Base-by-base conservation (phyloP, 1,140 invertebrate species). In the Xylocopa sonorina region DNA sequence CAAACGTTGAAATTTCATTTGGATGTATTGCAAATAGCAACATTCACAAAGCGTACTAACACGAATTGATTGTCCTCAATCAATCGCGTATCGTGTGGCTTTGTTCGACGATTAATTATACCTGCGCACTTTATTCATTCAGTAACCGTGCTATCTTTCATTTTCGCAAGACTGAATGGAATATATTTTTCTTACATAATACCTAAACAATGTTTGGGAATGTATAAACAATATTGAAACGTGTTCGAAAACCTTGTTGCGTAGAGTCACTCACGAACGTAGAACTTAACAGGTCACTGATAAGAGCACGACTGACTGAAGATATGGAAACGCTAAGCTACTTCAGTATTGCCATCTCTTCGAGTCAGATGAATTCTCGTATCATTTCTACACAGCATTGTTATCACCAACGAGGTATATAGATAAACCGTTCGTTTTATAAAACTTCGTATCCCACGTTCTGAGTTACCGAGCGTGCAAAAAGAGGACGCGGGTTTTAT, bases 321-420 rank as follows among this genome's bases (percentile, higher is more conserved):
- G 34, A 18, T 4, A 29, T 16, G 18, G 27, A 2, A 7, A 29
- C 12, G 5, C n/a, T 29, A 55, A 53, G 0, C 10, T 6, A n/a
- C 14, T 48, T 3, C 6, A 48, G 43, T 32, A 48, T 27, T 71
- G 67, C 38, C 51, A 71, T 57, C 67, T 57, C 29, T 27, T n/a
- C 6, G 32, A 68, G n/a, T 9, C 3, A 18, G 3, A 18, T 10
- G 29, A 24, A 48, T 51, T 51, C 2, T 9, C n/a, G 34, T 53
- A 38, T 38, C 3, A 53, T 38, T 24, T 66, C 10, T 32, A 2
- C n/a, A n/a, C n/a, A n/a, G n/a, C 9, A 27, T 3, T 46, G 46
- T 27, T 46, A 6, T 43, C 24, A n/a, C 12, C 24, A 2, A 34
- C 1, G 14, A 58, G 10, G 3, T 60, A 60, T 34, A 16, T 18